Evolutionary conservation across 1,140 invertebrate genomes (phyloP).

Genomic region (Telenomus remus): DNA sequence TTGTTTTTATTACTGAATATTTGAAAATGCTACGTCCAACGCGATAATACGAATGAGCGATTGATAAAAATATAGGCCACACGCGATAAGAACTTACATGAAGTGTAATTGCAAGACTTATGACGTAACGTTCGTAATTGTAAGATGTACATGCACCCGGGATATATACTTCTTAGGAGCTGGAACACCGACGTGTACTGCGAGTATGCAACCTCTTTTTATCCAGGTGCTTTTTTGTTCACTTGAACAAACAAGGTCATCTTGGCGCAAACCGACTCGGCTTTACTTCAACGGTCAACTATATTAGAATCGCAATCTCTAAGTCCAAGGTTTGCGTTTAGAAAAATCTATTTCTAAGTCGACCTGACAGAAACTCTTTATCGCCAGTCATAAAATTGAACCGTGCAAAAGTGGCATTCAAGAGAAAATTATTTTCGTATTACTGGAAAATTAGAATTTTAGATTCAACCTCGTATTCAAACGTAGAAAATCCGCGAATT

Average conservation of each 20-base stretch:
- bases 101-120: constrained; percentile 61
- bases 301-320: no score
- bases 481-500: no score
- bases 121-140: constrained; percentile 73
- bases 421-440: no score
- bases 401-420: no score
- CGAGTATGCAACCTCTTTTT: constrained; percentile 56
- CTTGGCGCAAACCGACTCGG: constrained; percentile 5
- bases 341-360: no score
- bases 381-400: no score
- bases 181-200: constrained; percentile 51
- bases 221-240: constrained; percentile 47
- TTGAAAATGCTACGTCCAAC: no score
- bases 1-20: no score
- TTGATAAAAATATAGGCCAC: constrained; percentile 25
- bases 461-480: no score
- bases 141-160: constrained; percentile 70
- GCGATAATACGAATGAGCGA: background rate
- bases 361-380: no score
- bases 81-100: constrained; percentile 30
- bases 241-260: constrained; percentile 47
- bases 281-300: background rate
- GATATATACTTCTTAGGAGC: constrained; percentile 70
- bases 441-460: no score
- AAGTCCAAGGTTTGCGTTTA: no score